These are phyloP conservation scores for Lichenostomus cassidix DNA, from an alignment of 2,113 vertebrate genomes.

Conservation along the genomic window DNA sequence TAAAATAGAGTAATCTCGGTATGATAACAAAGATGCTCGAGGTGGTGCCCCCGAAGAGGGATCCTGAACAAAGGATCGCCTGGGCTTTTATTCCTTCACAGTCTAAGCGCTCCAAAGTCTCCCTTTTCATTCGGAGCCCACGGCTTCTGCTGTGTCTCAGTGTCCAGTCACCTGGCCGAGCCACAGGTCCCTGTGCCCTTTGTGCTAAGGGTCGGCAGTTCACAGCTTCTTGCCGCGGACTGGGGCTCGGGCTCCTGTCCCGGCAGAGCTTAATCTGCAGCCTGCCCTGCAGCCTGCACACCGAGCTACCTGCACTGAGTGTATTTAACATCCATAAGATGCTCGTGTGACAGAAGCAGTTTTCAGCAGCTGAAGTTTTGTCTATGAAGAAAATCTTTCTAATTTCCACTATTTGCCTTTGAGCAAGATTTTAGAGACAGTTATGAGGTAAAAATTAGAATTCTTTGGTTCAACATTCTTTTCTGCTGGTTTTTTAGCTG, in stretches of 20 bases:
- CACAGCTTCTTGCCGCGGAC: rapidly evolving
- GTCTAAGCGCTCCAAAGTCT: rapidly evolving
- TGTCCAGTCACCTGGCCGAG: rapidly evolving
- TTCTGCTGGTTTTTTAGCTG: background rate
- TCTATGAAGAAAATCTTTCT: background rate
- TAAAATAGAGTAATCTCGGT: background rate
- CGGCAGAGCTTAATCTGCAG: background rate
- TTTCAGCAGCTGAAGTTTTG: background rate
- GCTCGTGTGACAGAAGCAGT: background rate
- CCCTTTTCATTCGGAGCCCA: background rate
- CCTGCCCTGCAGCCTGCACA: background rate
- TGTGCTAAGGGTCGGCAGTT: background rate
- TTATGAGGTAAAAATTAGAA: background rate
- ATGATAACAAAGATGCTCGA: rapidly evolving
- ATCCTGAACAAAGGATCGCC: background rate
- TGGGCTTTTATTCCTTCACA: background rate
- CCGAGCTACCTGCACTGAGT: background rate
- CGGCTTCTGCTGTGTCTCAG: rapidly evolving
- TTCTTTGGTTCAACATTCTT: background rate
- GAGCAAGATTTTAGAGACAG: background rate
- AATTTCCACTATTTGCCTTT: background rate
- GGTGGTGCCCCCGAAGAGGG: background rate
- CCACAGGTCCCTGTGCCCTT: background rate
- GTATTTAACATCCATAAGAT: background rate
- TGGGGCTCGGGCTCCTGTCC: rapidly evolving